phyloP scores from a whole-genome alignment of 2,797 vertebrate genomes.

The Neosilurus mollespiculum region DNA sequence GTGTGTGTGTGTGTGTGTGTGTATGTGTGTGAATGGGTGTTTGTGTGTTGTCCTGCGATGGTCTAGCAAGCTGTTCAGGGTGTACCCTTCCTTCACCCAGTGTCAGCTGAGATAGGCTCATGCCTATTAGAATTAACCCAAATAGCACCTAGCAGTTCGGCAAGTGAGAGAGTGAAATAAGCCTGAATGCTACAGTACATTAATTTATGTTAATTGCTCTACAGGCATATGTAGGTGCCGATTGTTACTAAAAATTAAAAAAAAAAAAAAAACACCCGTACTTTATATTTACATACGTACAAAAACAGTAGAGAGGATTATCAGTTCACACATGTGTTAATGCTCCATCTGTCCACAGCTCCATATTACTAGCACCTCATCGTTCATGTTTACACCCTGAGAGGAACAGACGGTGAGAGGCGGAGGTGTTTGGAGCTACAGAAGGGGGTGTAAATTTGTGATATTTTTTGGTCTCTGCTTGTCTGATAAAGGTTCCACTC shows the following conservation, averaged over 20 bases:
- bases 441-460: constrained; percentile 25
- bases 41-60: too few relatives aligned
- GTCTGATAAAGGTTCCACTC: not conserved
- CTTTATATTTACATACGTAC: not conserved
- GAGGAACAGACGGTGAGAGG: constrained; percentile 64
- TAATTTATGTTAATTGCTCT: not conserved
- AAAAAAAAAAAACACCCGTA: not conserved
- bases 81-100: too few relatives aligned
- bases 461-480: not conserved
- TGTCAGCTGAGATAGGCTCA: too few relatives aligned
- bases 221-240: not conserved
- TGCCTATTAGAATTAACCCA: too few relatives aligned
- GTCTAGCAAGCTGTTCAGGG: too few relatives aligned
- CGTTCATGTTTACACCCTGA: constrained; percentile 68
- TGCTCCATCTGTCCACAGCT: constrained; percentile 71
- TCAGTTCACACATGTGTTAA: constrained; percentile 64
- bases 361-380: constrained; percentile 66
- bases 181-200: not conserved
- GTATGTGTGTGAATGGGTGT: too few relatives aligned
- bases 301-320: not conserved
- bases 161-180: not conserved
- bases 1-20: too few relatives aligned
- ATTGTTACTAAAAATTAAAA: not conserved
- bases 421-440: constrained; percentile 32
- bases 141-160: too few relatives aligned